Base-by-base conservation (phyloP, 2,888 invertebrate species). In the Litoditis marina region DNA sequence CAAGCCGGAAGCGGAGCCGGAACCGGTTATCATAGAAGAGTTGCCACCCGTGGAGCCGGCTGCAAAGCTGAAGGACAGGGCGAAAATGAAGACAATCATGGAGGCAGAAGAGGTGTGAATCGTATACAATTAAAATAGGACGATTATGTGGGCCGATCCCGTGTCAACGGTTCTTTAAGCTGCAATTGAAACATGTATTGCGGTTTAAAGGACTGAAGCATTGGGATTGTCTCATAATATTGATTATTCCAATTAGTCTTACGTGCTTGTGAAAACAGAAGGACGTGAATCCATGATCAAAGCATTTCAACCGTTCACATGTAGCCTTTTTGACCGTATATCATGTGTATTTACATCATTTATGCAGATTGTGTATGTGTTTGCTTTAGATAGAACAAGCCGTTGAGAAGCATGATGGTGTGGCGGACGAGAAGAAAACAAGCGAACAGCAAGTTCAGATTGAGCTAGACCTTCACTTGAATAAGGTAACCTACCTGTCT, bases 1-100 rank as follows among this genome's bases (percentile, higher is more conserved):
- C 2, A 78, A 84, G 42, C 86, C 86, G 8, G 75, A 66, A 32
- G 66, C 66, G 6, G 71, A 75, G 42, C 68, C 66, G 25, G 66
- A 70, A 30, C 19, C 68, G 47, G 61, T 50, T 5, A 34, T 65
- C 19, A 16, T 57, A 16, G 57, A 65, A 25, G 69, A 73, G 32
- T 60, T 44, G 30, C 62, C 71, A 31, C 66, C 71, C 4, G 64
- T 66, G 22, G 44, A 61, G 36, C 42, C 51, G 22, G 39, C 54
- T 13, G 65, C 67, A 30, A 78, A 78, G 53, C 52, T 81, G 42
- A 74, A 69, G 47, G 78, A 81, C 54, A 63, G 80, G 13, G 82
- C 82, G n/a, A 83, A 83, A 55, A 81, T 82, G 79, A 66, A 76
- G 36, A 80, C 82, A 13, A 78, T 79, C 54, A 76, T 78, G 76